Base-by-base conservation (phyloP, 2,797 vertebrate genomes). In the Hoplostethus atlanticus region DNA sequence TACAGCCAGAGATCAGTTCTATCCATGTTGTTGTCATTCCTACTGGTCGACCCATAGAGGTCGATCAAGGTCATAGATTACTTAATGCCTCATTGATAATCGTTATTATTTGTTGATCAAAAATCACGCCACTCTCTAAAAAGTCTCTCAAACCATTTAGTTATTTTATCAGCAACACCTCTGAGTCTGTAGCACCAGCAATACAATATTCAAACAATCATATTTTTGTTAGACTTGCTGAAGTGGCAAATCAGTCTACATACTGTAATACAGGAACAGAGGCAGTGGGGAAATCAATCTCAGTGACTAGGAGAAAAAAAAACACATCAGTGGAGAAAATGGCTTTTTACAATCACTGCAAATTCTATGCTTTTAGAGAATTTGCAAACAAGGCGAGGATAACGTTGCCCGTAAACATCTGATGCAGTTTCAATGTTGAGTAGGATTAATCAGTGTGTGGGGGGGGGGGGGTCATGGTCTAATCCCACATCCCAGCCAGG, bases 251-350 rank as follows among this genome's bases (percentile, higher is more conserved):
- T 67, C 56, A 48, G 65, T 58, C 34, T n/a, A 78, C 80, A 81
- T 8, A 59, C 68, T 71, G 68, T 77, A 71, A 73, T 58, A 38
- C 34, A 71, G 72, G 73, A 62, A 71, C 55, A 53, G 54, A 87
- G 79, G 77, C 55, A 64, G 67, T 31, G 28, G 66, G 69, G 55
- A 79, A 83, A 87, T 84, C 80, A 74, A 84, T 87, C 81, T 81
- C 68, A 81, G 40, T 56, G 80, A 79, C 69, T 52, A 51, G 34
- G 53, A 63, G 44, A 71, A 75, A 86, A 86, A 86, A 84, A 88
- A 79, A 64, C 76, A 83, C 84, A 90, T 89, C 83, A 86, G 75
- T 60, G 28, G 47, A 81, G 68, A 82, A 77, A 85, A 84, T 85
- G 54, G 40, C 64, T 83, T 84, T 88, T 79, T 76, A 84, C 74